Evolutionary conservation across 2,113 vertebrate genomes (phyloP).

Genomic region (Sigmodon hispidus): DNA sequence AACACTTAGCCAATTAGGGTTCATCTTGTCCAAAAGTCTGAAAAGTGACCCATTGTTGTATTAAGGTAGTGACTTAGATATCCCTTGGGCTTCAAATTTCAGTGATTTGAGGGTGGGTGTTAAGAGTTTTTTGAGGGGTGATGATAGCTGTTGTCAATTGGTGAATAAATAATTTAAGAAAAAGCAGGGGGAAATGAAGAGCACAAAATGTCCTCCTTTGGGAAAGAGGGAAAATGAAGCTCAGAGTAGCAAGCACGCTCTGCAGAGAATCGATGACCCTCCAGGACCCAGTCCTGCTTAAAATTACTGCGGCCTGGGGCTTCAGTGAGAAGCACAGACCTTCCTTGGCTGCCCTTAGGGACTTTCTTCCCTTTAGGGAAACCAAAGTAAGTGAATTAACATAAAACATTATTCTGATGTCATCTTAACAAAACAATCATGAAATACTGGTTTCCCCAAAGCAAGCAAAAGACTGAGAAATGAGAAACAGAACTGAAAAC

Average conservation of each 20-base stretch:
- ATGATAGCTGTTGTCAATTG: not conserved
- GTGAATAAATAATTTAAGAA: not conserved
- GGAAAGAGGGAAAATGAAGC: not conserved
- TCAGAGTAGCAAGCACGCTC: not conserved
- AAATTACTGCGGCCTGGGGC: rapidly evolving
- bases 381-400: not conserved
- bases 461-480: not conserved
- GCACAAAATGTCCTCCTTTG: not conserved
- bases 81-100: not conserved
- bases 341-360: too few species aligned
- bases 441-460: not conserved
- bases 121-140: too few species aligned
- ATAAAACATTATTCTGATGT: not conserved
- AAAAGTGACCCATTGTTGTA: not conserved
- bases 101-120: not conserved
- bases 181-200: too few species aligned
- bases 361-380: not conserved
- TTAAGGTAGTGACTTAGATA: not conserved
- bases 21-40: not conserved
- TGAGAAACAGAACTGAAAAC: not conserved
- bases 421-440: not conserved
- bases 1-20: too few species aligned
- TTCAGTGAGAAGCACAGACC: rapidly evolving
- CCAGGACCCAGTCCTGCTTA: too few species aligned
- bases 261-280: too few species aligned